Evolutionary conservation across 2,888 invertebrate species (phyloP).

Genomic region (Steromphala cineraria): DNA sequence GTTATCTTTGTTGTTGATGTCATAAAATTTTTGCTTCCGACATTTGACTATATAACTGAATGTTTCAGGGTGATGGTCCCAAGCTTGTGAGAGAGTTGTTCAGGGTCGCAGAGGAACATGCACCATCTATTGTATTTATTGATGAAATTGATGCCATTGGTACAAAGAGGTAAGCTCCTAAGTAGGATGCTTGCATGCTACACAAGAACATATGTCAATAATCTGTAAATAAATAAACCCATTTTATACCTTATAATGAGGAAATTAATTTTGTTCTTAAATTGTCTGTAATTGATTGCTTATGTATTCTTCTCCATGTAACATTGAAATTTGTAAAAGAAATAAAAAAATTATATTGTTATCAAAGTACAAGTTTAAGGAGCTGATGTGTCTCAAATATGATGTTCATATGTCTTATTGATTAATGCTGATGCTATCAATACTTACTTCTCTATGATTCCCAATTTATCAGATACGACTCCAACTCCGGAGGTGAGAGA

Average conservation of each 20-base stretch:
- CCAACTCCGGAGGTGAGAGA: constrained; percentile 98
- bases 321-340: too few relatives aligned
- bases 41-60: neutral
- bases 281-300: too few relatives aligned
- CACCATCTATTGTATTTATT: constrained; percentile 99
- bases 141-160: constrained; percentile 99
- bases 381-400: too few relatives aligned
- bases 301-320: too few relatives aligned
- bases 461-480: constrained; percentile 85
- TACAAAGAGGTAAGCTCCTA: constrained; percentile 83
- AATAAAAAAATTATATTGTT: too few relatives aligned
- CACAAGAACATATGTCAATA: too few relatives aligned
- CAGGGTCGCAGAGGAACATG: constrained; percentile 99
- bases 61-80: constrained; percentile 92
- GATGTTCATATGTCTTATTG: too few relatives aligned
- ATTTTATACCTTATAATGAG: neutral
- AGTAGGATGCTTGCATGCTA: neutral
- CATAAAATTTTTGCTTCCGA: too few relatives aligned
- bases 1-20: too few relatives aligned
- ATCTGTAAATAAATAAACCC: too few relatives aligned
- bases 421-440: too few relatives aligned
- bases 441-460: too few relatives aligned
- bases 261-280: neutral
- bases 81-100: constrained; percentile 98
- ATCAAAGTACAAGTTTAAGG: neutral